Conservation (phyloP, 2,113 vertebrate species). For the Muscicapa adusta region DNA sequence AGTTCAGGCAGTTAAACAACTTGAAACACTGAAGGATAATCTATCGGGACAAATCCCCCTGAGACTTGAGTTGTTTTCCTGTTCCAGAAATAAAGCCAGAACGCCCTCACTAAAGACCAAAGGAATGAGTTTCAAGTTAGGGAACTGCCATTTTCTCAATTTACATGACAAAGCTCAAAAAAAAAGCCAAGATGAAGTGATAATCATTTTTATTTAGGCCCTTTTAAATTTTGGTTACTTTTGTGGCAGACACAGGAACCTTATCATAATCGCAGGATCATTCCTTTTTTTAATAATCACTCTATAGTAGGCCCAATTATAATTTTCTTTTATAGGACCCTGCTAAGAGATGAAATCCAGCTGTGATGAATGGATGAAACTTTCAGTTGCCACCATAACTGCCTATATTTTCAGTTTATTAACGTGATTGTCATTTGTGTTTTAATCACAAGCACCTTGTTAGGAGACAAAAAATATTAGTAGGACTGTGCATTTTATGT, state of each 20-base stretch:
- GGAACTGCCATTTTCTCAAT: not conserved
- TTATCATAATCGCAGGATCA: not conserved
- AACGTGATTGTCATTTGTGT: not conserved
- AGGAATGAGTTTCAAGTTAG: not conserved
- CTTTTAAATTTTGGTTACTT: not conserved
- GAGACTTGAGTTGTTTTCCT: not conserved
- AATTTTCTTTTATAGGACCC: not conserved
- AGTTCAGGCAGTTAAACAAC: not conserved
- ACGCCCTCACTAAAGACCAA: not conserved
- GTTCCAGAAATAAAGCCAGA: not conserved
- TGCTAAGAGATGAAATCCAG: not conserved
- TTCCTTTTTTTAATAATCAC: not conserved
- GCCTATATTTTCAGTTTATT: not conserved
- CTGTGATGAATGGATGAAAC: not conserved
- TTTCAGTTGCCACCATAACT: not conserved
- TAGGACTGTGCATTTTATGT: not conserved
- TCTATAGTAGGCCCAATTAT: not conserved
- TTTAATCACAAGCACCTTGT: not conserved
- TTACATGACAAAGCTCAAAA: not conserved
- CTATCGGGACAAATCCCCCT: rapidly evolving
- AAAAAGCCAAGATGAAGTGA: not conserved
- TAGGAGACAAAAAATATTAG: not conserved
- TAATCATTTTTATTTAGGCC: not conserved
- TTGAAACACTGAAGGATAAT: not conserved
- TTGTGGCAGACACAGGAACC: not conserved